phyloP scores from a whole-genome alignment of 2,888 invertebrate genomes.

The Dioctria rufipes region DNA sequence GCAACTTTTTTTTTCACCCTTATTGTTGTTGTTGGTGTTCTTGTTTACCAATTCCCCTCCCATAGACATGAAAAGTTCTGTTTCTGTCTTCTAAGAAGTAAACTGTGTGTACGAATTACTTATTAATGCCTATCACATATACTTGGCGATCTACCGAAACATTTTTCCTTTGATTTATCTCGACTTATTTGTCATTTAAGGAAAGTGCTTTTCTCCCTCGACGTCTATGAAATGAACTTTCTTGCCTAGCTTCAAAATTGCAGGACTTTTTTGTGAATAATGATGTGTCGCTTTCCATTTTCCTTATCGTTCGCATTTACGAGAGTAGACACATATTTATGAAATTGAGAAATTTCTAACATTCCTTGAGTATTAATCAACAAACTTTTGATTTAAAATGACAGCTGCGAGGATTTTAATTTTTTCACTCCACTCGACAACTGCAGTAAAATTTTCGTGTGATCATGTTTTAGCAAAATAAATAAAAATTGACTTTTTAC shows the following conservation, averaged over 20 bases:
- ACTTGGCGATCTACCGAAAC: conserved; percentile 65
- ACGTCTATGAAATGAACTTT: neutral
- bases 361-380: too few species aligned
- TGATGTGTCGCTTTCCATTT: conserved; percentile 42
- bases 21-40: neutral
- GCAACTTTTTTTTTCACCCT: neutral
- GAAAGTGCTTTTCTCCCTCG: conserved; percentile 64
- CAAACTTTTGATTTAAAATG: too few species aligned
- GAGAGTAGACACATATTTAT: neutral
- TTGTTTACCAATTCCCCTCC: neutral
- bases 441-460: too few species aligned
- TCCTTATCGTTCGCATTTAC: neutral
- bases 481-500: too few species aligned
- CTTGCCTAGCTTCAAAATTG: neutral
- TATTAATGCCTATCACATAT: conserved; percentile 55
- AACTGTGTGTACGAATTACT: conserved; percentile 34
- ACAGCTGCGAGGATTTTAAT: too few species aligned
- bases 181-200: conserved; percentile 63
- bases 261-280: conserved; percentile 34
- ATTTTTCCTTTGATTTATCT: conserved; percentile 60
- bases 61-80: neutral
- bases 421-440: too few species aligned
- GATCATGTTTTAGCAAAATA: too few species aligned
- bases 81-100: neutral
- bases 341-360: neutral